Base-by-base conservation (phyloP, 2,113 vertebrate genomes). In the Terrapene triunguis region DNA sequence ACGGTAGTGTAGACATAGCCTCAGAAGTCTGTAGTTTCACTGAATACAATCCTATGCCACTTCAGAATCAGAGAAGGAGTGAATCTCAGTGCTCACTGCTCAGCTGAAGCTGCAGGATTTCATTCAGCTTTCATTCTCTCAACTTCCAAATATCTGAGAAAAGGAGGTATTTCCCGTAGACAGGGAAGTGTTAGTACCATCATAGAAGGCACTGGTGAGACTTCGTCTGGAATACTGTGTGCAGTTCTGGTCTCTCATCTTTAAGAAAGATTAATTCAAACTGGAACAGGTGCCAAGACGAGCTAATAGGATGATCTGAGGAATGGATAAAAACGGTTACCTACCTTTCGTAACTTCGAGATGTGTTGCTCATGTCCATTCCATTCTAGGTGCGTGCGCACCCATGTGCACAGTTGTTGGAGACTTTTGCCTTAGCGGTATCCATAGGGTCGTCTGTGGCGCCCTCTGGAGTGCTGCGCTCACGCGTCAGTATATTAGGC, bases 41-140 rank as follows among this genome's bases (percentile, higher is more conserved):
- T 62, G 42, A 53, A n/a, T 2, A 5, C 17, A 25, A 8, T 14
- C 42, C 27, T 51, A 59, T 5, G 11, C 48, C 0, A 0, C 80
- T 82, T 76, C 51, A 87, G 42, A 44, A 51, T 59, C 27, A 29
- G 27, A 47, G 57, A 42, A 42, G 11, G 16, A 48, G n/a, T 22
- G 50, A 80, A 8, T 16, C 54, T 69, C 38, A 38, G 32, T 29
- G 29, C 65, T 53, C 48, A 53, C 10, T 83, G 82, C 22, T 24
- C 47, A 83, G n/a, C 35, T 11, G 29, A 65, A 53, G 7, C 51
- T 29, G 32, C 78, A 57, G 8, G 1, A 14, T 24, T 47, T 47
- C 27, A 17, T 24, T 32, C 29, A 53, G 69, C 48, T 84, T 84
- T 29, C 48, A 32, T 32, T n/a, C 50, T 19, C 80, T 32, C 29